Conservation (phyloP, 1,140 invertebrate genomes). For the Cotesia glomerata region DNA sequence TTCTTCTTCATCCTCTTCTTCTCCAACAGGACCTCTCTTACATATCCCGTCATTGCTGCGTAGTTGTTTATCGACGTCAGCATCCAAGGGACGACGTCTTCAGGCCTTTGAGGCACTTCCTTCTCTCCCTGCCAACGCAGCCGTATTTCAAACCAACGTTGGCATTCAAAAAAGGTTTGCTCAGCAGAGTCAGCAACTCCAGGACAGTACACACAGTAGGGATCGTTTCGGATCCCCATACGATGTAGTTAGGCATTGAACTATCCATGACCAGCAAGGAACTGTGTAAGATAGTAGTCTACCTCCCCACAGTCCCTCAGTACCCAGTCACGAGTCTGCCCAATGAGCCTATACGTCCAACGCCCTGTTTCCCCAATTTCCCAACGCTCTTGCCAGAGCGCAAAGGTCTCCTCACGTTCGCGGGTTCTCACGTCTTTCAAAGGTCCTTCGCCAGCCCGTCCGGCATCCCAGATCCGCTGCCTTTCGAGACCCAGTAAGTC, state of each 20-base stretch:
- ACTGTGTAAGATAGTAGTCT: too few species aligned
- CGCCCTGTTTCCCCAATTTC: background rate
- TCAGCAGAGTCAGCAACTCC: too few species aligned
- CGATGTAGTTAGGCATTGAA: background rate
- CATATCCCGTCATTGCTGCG: background rate
- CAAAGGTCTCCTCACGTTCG: background rate
- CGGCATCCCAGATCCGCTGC: slow-evolving; percentile 19
- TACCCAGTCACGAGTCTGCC: background rate
- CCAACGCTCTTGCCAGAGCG: background rate
- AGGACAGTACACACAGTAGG: background rate
- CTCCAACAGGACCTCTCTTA: background rate
- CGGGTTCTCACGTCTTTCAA: background rate
- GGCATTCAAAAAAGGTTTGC: too few species aligned
- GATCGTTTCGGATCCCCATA: background rate
- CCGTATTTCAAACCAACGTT: too few species aligned
- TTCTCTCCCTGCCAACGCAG: too few species aligned
- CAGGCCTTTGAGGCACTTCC: too few species aligned
- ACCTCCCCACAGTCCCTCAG: background rate
- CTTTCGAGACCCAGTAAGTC: background rate
- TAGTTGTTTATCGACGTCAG: background rate
- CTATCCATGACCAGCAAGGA: background rate
- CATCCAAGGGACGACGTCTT: background rate
- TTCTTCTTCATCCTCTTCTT: background rate
- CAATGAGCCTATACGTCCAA: background rate
- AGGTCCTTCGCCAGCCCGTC: slow-evolving; percentile 24